phyloP scores from a whole-genome alignment of 1,140 invertebrate species.

The Bombus picipes region DNA sequence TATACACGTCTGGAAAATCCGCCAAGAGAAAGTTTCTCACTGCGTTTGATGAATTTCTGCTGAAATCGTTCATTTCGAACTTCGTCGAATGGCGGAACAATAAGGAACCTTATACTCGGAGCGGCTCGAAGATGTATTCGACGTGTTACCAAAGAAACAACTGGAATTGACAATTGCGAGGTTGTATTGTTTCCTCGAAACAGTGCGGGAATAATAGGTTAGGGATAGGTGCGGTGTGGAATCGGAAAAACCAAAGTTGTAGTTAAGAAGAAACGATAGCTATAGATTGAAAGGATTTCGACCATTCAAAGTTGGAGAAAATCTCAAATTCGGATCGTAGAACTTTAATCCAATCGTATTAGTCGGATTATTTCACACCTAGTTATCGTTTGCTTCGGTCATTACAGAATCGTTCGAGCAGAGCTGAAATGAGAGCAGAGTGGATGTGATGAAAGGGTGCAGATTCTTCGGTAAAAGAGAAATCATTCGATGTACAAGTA shows the following conservation, averaged over 20 bases:
- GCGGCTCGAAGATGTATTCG: not conserved
- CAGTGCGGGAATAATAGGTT: not conserved
- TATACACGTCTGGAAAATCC: no score
- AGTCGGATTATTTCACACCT: not conserved
- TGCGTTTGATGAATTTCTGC: not conserved
- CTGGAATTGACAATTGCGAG: conserved; percentile 12
- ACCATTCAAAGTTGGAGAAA: not conserved
- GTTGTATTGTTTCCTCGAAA: not conserved
- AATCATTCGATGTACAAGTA: not conserved
- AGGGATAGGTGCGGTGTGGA: no score
- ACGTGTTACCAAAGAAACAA: conserved; percentile 10
- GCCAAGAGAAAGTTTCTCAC: not conserved
- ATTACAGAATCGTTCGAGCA: not conserved
- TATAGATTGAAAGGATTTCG: not conserved
- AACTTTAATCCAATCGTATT: not conserved
- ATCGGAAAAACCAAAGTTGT: not conserved
- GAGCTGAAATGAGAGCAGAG: not conserved
- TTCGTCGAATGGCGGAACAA: not conserved
- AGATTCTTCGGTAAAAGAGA: not conserved
- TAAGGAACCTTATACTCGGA: not conserved
- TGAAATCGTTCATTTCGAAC: conserved; percentile 19
- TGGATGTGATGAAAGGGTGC: no score
- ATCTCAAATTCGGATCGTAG: not conserved
- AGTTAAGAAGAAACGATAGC: conserved; percentile 2
- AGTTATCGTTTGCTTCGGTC: not conserved